Conservation (phyloP, 1,140 invertebrate genomes). For the Wiebesia pumilae region DNA sequence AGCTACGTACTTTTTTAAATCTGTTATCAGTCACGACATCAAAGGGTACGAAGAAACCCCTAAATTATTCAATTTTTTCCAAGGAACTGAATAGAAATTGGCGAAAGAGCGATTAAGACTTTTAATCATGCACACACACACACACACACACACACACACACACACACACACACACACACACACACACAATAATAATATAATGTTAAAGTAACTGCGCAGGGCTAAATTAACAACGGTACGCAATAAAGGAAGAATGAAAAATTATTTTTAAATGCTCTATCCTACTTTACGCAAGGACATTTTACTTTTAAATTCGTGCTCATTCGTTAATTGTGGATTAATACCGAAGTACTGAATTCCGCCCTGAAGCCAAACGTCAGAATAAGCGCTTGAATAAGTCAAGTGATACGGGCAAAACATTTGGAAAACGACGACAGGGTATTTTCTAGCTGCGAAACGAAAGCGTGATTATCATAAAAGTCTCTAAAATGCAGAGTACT, state of each 20-base stretch:
- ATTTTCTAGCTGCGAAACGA: not conserved
- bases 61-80: conserved; percentile 41
- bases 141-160: too few relatives aligned
- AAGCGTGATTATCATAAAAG: not conserved
- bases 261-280: too few relatives aligned
- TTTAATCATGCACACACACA: not conserved
- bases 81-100: not conserved
- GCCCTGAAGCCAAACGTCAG: not conserved
- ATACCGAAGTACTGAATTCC: not conserved
- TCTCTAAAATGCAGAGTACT: not conserved
- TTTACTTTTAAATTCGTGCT: too few relatives aligned
- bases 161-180: too few relatives aligned
- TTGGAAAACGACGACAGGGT: not conserved
- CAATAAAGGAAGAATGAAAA: not conserved
- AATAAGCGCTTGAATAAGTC: too few relatives aligned
- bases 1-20: conserved; percentile 30
- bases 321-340: not conserved
- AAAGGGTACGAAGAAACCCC: not conserved
- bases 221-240: not conserved
- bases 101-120: not conserved
- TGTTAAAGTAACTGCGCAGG: too few relatives aligned
- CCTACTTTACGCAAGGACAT: too few relatives aligned
- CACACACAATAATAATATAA: too few relatives aligned
- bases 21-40: conserved; percentile 40
- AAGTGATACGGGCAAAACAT: too few relatives aligned